These are phyloP conservation scores for Chironomus striatipennis DNA, from an alignment of 1,140 invertebrate genomes.

Conservation along the genomic window DNA sequence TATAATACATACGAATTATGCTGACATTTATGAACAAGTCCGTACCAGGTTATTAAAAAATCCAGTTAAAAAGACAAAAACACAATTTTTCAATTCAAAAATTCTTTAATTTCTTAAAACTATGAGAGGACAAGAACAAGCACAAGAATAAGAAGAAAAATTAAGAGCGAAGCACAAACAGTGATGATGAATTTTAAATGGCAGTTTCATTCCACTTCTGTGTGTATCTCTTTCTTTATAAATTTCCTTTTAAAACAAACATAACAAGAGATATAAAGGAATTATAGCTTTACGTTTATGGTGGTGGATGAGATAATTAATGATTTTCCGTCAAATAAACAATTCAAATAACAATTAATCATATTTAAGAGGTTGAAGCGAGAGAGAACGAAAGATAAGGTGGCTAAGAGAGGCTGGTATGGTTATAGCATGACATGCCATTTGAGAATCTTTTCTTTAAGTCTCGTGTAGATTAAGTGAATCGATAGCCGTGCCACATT, in stretches of 20 bases:
- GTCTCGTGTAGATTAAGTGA: slow-evolving; percentile 1
- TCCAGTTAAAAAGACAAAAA: neutral
- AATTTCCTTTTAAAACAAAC: slow-evolving; percentile 1
- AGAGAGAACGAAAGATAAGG: neutral
- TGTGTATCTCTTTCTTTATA: neutral
- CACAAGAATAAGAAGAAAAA: no score
- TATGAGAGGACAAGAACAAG: no score
- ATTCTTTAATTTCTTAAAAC: no score
- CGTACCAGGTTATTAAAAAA: no score
- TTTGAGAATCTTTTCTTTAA: slow-evolving; percentile 8
- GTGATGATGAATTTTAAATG: slow-evolving; percentile 1
- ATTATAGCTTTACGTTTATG: neutral
- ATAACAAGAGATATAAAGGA: neutral
- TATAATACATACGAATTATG: no score
- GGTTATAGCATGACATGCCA: neutral
- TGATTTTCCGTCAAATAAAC: slow-evolving; percentile 20
- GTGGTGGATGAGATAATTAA: slow-evolving; percentile 7
- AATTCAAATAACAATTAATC: slow-evolving; percentile 22
- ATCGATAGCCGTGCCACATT: neutral
- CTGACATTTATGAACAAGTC: no score
- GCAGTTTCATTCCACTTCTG: slow-evolving; percentile 6
- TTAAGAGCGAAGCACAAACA: neutral
- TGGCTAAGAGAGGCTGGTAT: slow-evolving; percentile 16
- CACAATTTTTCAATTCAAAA: neutral
- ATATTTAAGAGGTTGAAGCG: neutral